These are phyloP conservation scores for Magallana gigas DNA, from an alignment of 1,140 invertebrate genomes.

Conservation along the genomic window DNA sequence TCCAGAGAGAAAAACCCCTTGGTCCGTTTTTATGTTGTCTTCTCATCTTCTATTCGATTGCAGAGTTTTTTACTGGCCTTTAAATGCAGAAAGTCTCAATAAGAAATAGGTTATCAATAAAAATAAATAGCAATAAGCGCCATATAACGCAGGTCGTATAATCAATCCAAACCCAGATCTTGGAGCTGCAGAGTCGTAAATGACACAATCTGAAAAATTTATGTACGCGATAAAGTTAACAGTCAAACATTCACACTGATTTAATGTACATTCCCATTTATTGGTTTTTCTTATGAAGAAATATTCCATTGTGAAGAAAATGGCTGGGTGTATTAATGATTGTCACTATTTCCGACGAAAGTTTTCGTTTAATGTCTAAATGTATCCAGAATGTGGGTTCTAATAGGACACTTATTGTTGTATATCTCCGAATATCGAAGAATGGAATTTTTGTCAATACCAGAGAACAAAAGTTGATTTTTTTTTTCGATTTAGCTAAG, in stretches of 20 bases:
- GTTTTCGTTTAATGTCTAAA: background rate
- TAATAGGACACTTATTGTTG: too few relatives aligned
- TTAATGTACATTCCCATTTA: background rate
- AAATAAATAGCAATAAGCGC: constrained; percentile 18
- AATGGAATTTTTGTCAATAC: too few relatives aligned
- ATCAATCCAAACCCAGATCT: background rate
- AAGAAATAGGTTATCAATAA: constrained; percentile 18
- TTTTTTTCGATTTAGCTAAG: too few relatives aligned
- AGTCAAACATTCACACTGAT: background rate
- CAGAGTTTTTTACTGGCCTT: background rate
- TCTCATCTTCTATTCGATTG: background rate
- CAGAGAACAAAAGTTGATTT: too few relatives aligned
- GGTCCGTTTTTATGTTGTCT: background rate
- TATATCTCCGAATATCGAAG: too few relatives aligned
- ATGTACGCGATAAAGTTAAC: constrained; percentile 1
- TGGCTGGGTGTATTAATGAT: too few relatives aligned
- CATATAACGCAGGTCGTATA: background rate
- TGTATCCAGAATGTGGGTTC: background rate
- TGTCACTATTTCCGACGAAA: too few relatives aligned
- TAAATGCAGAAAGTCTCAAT: background rate
- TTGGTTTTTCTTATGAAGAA: background rate
- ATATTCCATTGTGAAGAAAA: too few relatives aligned
- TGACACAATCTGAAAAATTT: constrained; percentile 29
- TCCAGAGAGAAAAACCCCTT: background rate
- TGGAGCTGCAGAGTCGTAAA: background rate